These are phyloP conservation scores for Tauraco hartlaubi DNA, from an alignment of 2,797 vertebrate genomes.

Conservation along the genomic window DNA sequence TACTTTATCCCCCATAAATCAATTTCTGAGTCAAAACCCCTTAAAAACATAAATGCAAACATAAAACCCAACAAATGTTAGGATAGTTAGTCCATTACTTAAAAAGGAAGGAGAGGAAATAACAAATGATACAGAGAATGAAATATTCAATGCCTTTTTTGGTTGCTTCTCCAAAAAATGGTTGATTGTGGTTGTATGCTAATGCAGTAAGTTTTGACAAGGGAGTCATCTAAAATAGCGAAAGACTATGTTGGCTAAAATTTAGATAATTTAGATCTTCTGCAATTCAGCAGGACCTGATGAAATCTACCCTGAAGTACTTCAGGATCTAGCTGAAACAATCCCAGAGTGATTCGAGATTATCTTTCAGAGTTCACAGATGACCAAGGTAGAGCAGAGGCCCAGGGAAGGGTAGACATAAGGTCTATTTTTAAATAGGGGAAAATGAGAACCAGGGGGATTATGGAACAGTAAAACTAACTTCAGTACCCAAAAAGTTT, in stretches of 20 bases:
- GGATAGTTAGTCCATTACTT: neutral
- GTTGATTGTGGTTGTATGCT: neutral
- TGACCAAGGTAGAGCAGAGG: slow-evolving; percentile 66
- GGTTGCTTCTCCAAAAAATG: neutral
- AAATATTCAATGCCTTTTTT: slow-evolving; percentile 52
- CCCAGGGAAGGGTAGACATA: slow-evolving; percentile 50
- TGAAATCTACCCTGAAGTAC: slow-evolving; percentile 53
- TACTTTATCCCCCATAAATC: slow-evolving; percentile 39
- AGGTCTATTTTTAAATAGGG: slow-evolving; percentile 57
- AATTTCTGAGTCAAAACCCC: neutral
- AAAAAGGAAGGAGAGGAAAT: slow-evolving; percentile 44
- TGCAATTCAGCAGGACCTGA: slow-evolving; percentile 54
- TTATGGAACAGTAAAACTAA: slow-evolving; percentile 65
- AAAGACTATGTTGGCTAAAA: slow-evolving; percentile 33
- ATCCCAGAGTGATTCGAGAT: slow-evolving; percentile 51
- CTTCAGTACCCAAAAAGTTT: slow-evolving; percentile 58
- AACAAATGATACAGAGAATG: slow-evolving; percentile 10
- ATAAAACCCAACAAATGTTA: neutral
- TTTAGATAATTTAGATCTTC: slow-evolving; percentile 47
- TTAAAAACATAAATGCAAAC: slow-evolving; percentile 40
- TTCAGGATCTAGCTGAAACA: slow-evolving; percentile 27
- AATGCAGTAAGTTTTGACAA: slow-evolving; percentile 43
- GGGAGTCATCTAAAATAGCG: slow-evolving; percentile 47
- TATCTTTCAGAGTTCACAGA: slow-evolving; percentile 58
- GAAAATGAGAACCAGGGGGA: slow-evolving; percentile 60